Percentiles rank a stretch among this genome's conserved stretches.
Evolutionary conservation across 2,797 vertebrate genomes (phyloP).

Genomic region (Scleropages formosus): DNA sequence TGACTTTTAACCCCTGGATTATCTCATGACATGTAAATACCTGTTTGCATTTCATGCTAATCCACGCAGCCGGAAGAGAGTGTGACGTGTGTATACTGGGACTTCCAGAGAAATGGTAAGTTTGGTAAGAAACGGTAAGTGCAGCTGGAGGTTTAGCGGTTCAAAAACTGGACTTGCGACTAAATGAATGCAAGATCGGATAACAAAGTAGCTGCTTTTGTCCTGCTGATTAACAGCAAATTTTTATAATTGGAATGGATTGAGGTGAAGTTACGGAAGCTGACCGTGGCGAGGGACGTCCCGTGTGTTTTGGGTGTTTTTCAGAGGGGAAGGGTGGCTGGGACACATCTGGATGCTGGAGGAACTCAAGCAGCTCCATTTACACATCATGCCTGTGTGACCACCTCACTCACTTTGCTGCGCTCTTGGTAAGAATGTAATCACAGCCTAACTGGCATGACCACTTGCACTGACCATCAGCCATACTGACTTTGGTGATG

Average conservation of each 20-base stretch:
- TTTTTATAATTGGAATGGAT: not conserved
- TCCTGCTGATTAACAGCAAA: too few relatives aligned
- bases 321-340: constrained; percentile 82
- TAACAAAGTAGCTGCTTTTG: not conserved
- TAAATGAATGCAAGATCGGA: not conserved
- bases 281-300: not conserved
- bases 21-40: not conserved
- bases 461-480: too few relatives aligned
- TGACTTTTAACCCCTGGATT: too few relatives aligned
- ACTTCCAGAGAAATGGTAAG: constrained; percentile 78
- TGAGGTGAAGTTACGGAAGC: not conserved
- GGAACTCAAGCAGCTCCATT: constrained; percentile 58
- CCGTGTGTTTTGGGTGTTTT: constrained; percentile 29
- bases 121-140: too few relatives aligned
- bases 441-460: not conserved
- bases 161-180: not conserved
- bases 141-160: not conserved
- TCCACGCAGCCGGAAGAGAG: constrained; percentile 56
- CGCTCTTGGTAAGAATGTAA: constrained; percentile 79
- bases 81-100: constrained; percentile 81
- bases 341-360: constrained; percentile 76
- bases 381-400: constrained; percentile 83
- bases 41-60: constrained; percentile 35
- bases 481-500: not conserved
- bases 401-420: constrained; percentile 91